These are phyloP conservation scores for Metalampra italica DNA, from an alignment of 2,888 invertebrate genomes.

Conservation along the genomic window DNA sequence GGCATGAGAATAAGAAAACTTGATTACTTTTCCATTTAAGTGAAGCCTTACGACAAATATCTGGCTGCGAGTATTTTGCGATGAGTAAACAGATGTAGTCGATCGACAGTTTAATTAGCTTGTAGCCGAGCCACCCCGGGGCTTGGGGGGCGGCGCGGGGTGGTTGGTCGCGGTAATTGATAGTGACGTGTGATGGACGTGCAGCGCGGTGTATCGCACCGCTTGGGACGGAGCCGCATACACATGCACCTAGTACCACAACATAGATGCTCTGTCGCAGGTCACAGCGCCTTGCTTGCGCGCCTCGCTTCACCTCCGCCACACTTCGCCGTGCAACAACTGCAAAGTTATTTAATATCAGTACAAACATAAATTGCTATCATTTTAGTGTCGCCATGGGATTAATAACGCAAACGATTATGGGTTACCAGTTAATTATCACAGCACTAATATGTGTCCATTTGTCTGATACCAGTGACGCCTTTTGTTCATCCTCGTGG, in stretches of 20 bases:
- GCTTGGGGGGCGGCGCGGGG: conserved; percentile 37
- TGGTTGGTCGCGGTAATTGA: conserved; percentile 63
- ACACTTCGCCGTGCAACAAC: neutral
- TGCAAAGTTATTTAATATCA: conserved; percentile 2
- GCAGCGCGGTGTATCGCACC: conserved; percentile 52
- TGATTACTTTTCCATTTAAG: conserved; percentile 54
- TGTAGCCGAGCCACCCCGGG: conserved; percentile 31
- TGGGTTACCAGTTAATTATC: conserved; percentile 4
- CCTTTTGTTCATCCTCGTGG: neutral
- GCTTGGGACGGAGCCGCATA: conserved; percentile 37
- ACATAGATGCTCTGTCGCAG: neutral
- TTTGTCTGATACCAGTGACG: neutral
- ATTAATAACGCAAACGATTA: conserved; percentile 8
- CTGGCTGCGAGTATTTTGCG: conserved; percentile 11
- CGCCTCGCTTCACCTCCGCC: conserved; percentile 3
- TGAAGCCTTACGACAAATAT: conserved; percentile 22
- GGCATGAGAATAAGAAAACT: conserved; percentile 61
- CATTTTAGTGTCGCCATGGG: conserved; percentile 2
- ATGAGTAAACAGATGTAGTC: conserved; percentile 20
- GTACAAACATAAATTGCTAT: conserved; percentile 4
- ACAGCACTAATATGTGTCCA: neutral
- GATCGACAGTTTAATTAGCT: conserved; percentile 52
- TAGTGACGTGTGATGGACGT: conserved; percentile 73
- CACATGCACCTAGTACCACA: neutral
- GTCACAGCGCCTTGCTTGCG: no score